Conservation (phyloP, 2,113 vertebrate genomes). For the Oryzias javanicus region DNA sequence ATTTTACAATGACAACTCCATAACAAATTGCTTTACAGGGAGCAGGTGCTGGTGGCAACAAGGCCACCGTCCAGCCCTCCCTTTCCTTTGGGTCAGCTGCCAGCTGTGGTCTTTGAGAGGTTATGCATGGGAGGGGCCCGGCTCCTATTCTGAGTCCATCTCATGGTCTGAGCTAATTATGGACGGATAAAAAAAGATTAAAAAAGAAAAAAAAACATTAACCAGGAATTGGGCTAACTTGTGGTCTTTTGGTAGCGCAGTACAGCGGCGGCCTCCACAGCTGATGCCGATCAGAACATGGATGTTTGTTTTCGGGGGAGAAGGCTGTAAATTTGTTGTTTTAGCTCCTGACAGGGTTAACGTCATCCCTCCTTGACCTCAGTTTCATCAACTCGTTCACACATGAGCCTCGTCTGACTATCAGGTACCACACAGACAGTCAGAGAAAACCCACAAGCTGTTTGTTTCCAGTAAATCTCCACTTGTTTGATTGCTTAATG, state of each 20-base stretch:
- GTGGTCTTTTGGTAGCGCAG: not conserved
- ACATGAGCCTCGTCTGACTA: conserved; percentile 14
- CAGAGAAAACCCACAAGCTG: too few species aligned
- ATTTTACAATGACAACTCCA: conserved; percentile 72
- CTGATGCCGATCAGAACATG: not conserved
- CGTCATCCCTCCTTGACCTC: conserved; percentile 45
- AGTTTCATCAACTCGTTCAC: conserved; percentile 30
- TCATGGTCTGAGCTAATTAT: conserved; percentile 62
- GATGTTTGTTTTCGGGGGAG: conserved; percentile 10
- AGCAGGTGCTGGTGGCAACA: conserved; percentile 64
- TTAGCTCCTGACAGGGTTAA: conserved; percentile 19
- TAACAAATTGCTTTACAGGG: conserved; percentile 73
- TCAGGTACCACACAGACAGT: not conserved
- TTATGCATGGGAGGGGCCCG: conserved; percentile 30
- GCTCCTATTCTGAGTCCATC: conserved; percentile 60
- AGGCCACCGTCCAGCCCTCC: conserved; percentile 41
- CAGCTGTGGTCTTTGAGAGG: conserved; percentile 63
- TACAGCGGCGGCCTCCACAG: not conserved
- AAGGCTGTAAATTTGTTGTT: conserved; percentile 40
- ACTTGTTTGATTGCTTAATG: too few species aligned
- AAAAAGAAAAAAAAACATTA: conserved; percentile 21
- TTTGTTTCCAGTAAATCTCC: too few species aligned
- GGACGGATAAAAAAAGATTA: conserved; percentile 35
- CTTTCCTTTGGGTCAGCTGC: conserved; percentile 48
- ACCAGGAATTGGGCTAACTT: not conserved